Evolutionary conservation across 2,888 invertebrate species (phyloP).

Genomic region (Orthosia gracilis): DNA sequence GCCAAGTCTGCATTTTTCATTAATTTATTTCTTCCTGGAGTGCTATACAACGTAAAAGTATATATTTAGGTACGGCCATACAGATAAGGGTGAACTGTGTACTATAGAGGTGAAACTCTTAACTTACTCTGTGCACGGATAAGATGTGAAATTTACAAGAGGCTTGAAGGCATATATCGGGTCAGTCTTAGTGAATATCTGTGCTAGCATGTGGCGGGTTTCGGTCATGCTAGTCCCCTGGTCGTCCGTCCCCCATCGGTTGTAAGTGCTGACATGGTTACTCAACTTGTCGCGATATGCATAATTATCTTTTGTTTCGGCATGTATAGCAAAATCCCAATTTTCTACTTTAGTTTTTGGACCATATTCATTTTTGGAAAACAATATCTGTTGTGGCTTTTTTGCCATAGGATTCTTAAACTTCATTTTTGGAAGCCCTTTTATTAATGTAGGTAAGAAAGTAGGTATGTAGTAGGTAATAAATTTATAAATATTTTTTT

Average conservation of each 20-base stretch:
- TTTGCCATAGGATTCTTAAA: constrained; percentile 81
- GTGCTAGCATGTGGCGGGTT: constrained; percentile 87
- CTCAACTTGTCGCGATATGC: constrained; percentile 86
- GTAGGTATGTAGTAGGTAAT: background rate
- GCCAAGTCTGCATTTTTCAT: constrained; percentile 85
- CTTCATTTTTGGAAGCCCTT: constrained; percentile 71
- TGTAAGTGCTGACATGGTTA: constrained; percentile 88
- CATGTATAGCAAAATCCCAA: constrained; percentile 85
- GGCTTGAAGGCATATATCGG: constrained; percentile 86
- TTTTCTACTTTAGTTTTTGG: constrained; percentile 84
- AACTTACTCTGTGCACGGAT: constrained; percentile 88
- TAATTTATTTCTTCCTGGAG: constrained; percentile 84
- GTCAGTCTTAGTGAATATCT: constrained; percentile 84
- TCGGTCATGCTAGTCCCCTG: constrained; percentile 84
- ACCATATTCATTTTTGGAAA: constrained; percentile 85
- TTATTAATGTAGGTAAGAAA: background rate
- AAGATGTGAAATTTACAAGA: constrained; percentile 87
- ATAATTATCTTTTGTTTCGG: constrained; percentile 88
- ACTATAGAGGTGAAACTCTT: background rate
- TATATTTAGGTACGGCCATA: background rate
- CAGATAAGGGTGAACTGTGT: background rate
- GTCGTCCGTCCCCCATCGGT: constrained; percentile 83
- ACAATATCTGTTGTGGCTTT: constrained; percentile 87
- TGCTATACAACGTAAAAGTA: constrained; percentile 68
- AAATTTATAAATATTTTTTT: background rate